phyloP scores from a whole-genome alignment of 2,113 vertebrate genomes.

The Thermophis baileyi region DNA sequence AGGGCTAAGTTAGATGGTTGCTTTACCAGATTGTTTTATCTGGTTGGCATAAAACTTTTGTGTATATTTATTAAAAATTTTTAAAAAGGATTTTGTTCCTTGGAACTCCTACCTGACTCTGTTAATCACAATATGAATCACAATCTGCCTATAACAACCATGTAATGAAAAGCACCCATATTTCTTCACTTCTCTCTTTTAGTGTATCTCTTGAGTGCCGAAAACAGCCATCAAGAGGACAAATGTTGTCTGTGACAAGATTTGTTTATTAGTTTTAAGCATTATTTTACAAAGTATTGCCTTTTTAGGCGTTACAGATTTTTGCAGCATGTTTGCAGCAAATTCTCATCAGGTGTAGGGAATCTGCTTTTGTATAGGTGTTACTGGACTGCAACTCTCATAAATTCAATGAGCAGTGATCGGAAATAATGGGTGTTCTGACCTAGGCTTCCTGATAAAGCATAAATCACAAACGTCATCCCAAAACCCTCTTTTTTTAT shows the following conservation, averaged over 20 bases:
- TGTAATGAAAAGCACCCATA: not conserved
- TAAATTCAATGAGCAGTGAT: not conserved
- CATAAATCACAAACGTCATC: too few relatives aligned
- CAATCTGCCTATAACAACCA: not conserved
- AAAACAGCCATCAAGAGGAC: not conserved
- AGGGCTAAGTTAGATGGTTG: not conserved
- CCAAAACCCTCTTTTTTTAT: too few relatives aligned
- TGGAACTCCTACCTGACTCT: not conserved
- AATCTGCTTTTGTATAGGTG: not conserved
- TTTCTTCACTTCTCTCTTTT: not conserved
- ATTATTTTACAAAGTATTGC: not conserved
- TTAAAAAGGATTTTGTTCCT: not conserved
- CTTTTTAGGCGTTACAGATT: too few relatives aligned
- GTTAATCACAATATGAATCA: not conserved
- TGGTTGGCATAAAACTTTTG: not conserved
- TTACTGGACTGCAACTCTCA: not conserved
- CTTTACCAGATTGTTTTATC: too few relatives aligned
- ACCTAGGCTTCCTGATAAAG: too few relatives aligned
- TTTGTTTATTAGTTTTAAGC: not conserved
- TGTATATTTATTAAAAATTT: not conserved
- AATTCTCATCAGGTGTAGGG: not conserved
- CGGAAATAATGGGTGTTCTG: too few relatives aligned
- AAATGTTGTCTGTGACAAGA: not conserved
- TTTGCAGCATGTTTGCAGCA: too few relatives aligned
- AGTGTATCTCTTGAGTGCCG: not conserved